Percentiles rank a stretch among this genome's conserved stretches.
phyloP scores from a whole-genome alignment of 1,140 invertebrate genomes.

The Gonatopus flavifemur region DNA sequence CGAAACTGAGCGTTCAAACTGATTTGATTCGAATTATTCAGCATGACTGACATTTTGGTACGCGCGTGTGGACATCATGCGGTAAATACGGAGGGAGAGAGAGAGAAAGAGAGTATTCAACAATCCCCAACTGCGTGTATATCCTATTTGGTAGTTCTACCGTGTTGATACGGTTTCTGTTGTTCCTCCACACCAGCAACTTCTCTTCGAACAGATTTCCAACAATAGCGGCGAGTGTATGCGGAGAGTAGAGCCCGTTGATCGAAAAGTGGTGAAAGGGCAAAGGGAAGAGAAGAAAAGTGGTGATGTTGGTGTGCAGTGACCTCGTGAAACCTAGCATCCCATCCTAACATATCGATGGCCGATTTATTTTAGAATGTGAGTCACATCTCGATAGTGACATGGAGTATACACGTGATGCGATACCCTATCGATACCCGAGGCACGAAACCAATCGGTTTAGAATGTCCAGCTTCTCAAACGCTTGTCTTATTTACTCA shows the following conservation, averaged over 20 bases:
- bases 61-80: neutral
- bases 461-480: neutral
- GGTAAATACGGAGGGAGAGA: slow-evolving; percentile 9
- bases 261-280: no score
- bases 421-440: neutral
- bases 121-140: neutral
- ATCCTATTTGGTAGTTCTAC: neutral
- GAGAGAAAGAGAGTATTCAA: no score
- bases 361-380: slow-evolving; percentile 5
- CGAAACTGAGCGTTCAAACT: slow-evolving; percentile 1
- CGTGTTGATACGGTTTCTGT: neutral
- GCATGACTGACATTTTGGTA: slow-evolving; percentile 4
- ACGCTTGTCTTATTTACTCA: no score
- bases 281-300: no score
- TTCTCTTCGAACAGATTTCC: no score
- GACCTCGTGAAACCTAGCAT: no score
- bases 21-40: slow-evolving; percentile 19
- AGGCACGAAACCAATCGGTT: neutral
- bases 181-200: no score
- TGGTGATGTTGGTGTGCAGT: no score
- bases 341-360: no score
- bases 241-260: no score
- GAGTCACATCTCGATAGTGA: slow-evolving; percentile 7
- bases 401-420: neutral
- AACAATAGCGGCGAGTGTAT: no score